These are phyloP conservation scores for Diarsia dahlii DNA, from an alignment of 2,888 invertebrate species.

Conservation along the genomic window DNA sequence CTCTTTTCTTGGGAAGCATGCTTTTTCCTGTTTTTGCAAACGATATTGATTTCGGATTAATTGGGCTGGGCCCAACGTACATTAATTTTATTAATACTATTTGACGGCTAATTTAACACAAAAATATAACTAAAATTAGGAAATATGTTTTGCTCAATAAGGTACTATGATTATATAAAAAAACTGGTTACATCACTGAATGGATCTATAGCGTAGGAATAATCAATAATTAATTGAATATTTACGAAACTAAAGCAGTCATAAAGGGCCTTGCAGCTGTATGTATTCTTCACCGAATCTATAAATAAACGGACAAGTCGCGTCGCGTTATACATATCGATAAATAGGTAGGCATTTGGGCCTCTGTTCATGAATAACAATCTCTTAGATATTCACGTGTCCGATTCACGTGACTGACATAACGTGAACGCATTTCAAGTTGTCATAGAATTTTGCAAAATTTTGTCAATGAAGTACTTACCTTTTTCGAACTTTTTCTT, in stretches of 20 bases:
- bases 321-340: background rate
- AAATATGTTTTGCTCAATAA: background rate
- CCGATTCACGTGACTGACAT: conserved; percentile 26
- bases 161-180: background rate
- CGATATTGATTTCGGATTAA: background rate
- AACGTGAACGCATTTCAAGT: conserved; percentile 30
- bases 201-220: background rate
- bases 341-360: conserved; percentile 29
- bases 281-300: background rate
- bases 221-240: too few relatives aligned
- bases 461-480: background rate
- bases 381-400: conserved; percentile 28
- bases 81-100: background rate
- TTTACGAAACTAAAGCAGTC: background rate
- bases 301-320: conserved; percentile 4
- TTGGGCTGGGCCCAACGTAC: too few relatives aligned
- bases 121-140: background rate
- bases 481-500: background rate
- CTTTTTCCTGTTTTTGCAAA: too few relatives aligned
- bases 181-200: background rate
- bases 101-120: background rate
- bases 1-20: too few relatives aligned
- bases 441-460: background rate
- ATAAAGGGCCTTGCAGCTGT: background rate
- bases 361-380: conserved; percentile 34